Conservation (phyloP, 2,113 vertebrate species). For the Passer domesticus region DNA sequence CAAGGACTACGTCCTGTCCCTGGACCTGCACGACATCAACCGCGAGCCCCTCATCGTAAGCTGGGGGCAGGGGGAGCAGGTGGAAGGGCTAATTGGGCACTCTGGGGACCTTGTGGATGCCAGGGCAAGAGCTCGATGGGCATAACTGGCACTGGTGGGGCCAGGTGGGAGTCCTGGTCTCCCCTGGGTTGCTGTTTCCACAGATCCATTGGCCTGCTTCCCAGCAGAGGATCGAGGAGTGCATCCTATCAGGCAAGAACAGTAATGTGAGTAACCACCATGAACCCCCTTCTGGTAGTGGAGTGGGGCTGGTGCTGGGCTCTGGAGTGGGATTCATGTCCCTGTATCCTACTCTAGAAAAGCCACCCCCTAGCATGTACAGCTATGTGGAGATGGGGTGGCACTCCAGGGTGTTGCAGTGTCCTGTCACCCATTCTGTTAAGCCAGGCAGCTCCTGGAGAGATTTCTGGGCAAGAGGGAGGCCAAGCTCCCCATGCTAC, state of each 20-base stretch:
- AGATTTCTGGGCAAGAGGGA: not conserved
- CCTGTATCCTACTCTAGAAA: not conserved
- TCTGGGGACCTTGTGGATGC: fast-evolving
- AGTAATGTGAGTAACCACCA: conserved; percentile 85
- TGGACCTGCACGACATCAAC: conserved; percentile 98
- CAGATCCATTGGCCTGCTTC: conserved; percentile 97
- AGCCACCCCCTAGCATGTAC: not conserved
- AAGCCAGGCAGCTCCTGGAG: not conserved
- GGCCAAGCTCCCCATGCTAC: not conserved
- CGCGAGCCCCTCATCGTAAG: conserved; percentile 97
- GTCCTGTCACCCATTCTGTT: not conserved
- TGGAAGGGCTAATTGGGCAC: not conserved
- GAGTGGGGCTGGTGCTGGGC: not conserved
- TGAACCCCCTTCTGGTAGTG: fast-evolving
- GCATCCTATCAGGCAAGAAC: conserved; percentile 95
- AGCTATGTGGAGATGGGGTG: fast-evolving
- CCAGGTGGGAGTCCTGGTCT: not conserved
- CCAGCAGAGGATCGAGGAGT: conserved; percentile 92
- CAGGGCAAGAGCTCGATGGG: fast-evolving
- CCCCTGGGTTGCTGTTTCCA: not conserved
- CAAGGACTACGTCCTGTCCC: conserved; percentile 95
- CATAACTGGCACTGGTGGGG: not conserved
- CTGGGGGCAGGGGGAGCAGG: not conserved
- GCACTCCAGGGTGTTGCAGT: fast-evolving
- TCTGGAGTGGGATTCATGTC: not conserved